A percentile compares a stretch with the other conserved stretches of the same genome.
Conservation (phyloP, 2,888 invertebrate genomes). For the Lepetodrilus schrolli region DNA sequence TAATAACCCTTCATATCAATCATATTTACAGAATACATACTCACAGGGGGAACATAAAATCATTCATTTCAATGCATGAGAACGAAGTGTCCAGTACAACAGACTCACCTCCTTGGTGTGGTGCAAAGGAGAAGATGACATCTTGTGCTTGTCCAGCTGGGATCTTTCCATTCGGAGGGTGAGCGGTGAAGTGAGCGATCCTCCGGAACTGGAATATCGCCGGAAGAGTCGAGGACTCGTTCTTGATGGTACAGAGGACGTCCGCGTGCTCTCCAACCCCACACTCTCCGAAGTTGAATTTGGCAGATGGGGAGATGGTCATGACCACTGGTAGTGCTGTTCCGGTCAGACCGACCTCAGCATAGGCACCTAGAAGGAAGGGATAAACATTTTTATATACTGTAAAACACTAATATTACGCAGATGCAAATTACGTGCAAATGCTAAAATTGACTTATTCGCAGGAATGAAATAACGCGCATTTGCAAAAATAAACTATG, state of each 20-base stretch:
- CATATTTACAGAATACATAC: no score
- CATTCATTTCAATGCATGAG: no score
- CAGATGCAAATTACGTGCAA: no score
- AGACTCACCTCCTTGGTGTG: slow-evolving; percentile 74
- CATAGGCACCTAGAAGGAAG: slow-evolving; percentile 48
- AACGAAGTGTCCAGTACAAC: no score
- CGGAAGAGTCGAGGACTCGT: slow-evolving; percentile 69
- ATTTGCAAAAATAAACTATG: no score
- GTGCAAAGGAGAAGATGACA: slow-evolving; percentile 73
- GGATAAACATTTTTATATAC: no score
- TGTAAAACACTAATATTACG: no score
- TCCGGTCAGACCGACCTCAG: slow-evolving; percentile 74
- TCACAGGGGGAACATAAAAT: no score
- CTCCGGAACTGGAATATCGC: slow-evolving; percentile 70
- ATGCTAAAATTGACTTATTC: no score
- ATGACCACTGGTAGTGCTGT: slow-evolving; percentile 74
- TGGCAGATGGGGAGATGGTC: slow-evolving; percentile 64
- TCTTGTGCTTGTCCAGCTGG: slow-evolving; percentile 68
- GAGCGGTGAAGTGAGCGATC: slow-evolving; percentile 72
- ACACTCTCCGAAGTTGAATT: slow-evolving; percentile 72
- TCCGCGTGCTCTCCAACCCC: slow-evolving; percentile 71
- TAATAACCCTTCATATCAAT: no score
- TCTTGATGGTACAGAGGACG: slow-evolving; percentile 67
- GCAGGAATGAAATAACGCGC: no score
- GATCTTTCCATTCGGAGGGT: slow-evolving; percentile 71